These are phyloP conservation scores for Pempheris klunzingeri DNA, from an alignment of 2,797 vertebrate genomes.

Conservation along the genomic window DNA sequence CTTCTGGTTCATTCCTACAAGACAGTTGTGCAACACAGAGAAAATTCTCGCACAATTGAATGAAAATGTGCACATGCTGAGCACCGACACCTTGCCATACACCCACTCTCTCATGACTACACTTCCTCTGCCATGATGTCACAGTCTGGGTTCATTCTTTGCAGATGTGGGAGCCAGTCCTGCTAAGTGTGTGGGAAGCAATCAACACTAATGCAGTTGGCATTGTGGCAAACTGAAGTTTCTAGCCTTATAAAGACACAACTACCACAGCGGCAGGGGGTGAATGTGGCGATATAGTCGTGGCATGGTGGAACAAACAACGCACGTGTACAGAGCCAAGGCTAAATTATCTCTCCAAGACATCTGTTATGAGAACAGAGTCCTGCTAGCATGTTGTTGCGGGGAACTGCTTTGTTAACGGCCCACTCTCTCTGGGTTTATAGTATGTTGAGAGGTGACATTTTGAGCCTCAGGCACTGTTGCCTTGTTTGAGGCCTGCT, in stretches of 20 bases:
- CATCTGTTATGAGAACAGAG: constrained; percentile 60
- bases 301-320: constrained; percentile 64
- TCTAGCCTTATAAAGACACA: constrained; percentile 73
- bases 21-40: constrained; percentile 60
- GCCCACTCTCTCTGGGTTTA: constrained; percentile 49
- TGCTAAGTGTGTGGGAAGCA: constrained; percentile 77
- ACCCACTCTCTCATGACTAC: constrained; percentile 66
- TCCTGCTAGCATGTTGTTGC: constrained; percentile 37
- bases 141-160: constrained; percentile 75
- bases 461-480: constrained; percentile 54
- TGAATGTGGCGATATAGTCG: constrained; percentile 44
- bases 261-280: constrained; percentile 43
- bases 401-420: constrained; percentile 53
- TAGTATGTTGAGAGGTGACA: constrained; percentile 67
- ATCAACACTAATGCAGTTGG: constrained; percentile 72
- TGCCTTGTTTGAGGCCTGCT: constrained; percentile 69
- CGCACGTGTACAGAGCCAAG: constrained; percentile 33
- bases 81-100: constrained; percentile 63
- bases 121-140: constrained; percentile 80
- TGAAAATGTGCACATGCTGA: constrained; percentile 39
- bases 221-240: constrained; percentile 57
- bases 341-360: constrained; percentile 57
- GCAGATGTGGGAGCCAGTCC: constrained; percentile 75
- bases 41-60: constrained; percentile 24
- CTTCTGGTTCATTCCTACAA: constrained; percentile 41